These are phyloP conservation scores for Zaprionus africanus DNA, from an alignment of 1,140 invertebrate genomes.

Conservation along the genomic window DNA sequence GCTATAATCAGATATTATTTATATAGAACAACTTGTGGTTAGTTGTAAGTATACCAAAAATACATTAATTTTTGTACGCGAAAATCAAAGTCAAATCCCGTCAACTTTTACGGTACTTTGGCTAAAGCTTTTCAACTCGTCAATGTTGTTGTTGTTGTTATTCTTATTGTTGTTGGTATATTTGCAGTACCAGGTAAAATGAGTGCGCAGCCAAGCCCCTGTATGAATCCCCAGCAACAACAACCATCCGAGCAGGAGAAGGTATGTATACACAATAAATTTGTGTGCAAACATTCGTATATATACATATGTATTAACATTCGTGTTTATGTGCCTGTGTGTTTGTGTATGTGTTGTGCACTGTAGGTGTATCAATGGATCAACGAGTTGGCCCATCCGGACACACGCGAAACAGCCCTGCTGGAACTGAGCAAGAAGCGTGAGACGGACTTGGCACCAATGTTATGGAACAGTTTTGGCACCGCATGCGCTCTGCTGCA, in stretches of 20 bases:
- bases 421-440: constrained; percentile 98
- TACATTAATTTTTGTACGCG: background rate
- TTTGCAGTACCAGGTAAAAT: constrained; percentile 35
- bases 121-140: constrained; percentile 3
- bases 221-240: constrained; percentile 74
- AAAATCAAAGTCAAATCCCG: constrained; percentile 1
- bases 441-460: constrained; percentile 97
- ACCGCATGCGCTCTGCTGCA: constrained; percentile 98
- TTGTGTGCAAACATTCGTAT: background rate
- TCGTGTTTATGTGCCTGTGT: constrained; percentile 2
- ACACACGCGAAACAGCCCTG: constrained; percentile 97
- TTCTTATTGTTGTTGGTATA: background rate
- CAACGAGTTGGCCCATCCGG: constrained; percentile 96
- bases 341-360: background rate
- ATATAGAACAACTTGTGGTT: background rate
- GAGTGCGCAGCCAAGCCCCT: constrained; percentile 79
- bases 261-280: constrained; percentile 39
- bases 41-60: constrained; percentile 3
- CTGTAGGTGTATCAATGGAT: constrained; percentile 87
- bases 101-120: constrained; percentile 33
- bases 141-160: constrained; percentile 9
- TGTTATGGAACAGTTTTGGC: constrained; percentile 99
- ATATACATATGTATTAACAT: background rate
- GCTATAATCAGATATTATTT: constrained; percentile 1
- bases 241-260: constrained; percentile 77